Base-by-base conservation (phyloP, 2,888 invertebrate species). In the Trisateles emortualis region DNA sequence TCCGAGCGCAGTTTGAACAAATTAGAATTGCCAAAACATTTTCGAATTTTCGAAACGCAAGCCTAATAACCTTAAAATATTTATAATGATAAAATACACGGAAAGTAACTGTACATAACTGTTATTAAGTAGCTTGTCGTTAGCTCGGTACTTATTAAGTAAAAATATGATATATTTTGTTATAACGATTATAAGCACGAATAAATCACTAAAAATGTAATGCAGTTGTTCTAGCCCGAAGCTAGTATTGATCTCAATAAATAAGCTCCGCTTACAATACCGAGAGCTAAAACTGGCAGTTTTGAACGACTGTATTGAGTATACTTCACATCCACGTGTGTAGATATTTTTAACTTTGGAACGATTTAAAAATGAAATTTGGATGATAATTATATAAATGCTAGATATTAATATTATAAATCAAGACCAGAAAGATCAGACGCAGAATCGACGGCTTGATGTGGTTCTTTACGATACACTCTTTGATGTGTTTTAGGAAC, bases 1-100 rank as follows among this genome's bases (percentile, higher is more conserved):
- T 77, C 52, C 75, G 51, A 80, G 84, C 79, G 68, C 59, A 63
- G 62, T 74, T 72, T 61, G 47, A 51, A 71, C 63, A 64, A 67
- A 64, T 70, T 63, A 48, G 39, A 54, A 57, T 61, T 52, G 63
- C 53, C 46, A 47, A 32, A 50, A 55, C 49, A 51, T 45, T 39
- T 43, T 38, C 16, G 17, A 19, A 65, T 68, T 64, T 53, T 51
- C 55, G 35, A 53, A 72, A 68, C 61, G 55, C 68, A 41, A 54
- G 41, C 53, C 38, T 62, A 52, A 50, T 51, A 52, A 40, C 29
- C 32, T 24, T 33, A 40, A 44, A 44, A 39, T 35, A 24, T 40
- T 41, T 10, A 33, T 46, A 50, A 50, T 50, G 38, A 39, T 32
- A 38, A 50, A 66, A 62, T 53, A 51, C 71, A 58, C 48, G 54